These are phyloP conservation scores for Nyctalus aviator DNA, from an alignment of 2,797 vertebrate genomes.

Conservation along the genomic window DNA sequence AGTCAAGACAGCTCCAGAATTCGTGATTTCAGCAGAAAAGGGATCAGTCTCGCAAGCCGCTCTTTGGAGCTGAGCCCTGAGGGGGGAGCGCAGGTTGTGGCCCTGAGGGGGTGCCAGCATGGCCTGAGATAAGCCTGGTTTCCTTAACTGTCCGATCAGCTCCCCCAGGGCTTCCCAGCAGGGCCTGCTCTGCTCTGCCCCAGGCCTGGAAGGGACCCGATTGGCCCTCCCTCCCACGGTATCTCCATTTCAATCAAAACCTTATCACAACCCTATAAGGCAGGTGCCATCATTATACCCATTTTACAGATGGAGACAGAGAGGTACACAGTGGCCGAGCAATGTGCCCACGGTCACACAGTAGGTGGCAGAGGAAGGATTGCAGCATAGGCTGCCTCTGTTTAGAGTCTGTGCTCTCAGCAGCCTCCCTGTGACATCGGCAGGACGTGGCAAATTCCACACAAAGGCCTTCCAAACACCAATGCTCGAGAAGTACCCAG, in stretches of 20 bases:
- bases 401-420: background rate
- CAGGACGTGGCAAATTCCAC: background rate
- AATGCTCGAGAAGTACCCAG: fast-evolving
- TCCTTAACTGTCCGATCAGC: background rate
- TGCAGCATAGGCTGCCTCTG: background rate
- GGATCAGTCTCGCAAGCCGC: background rate
- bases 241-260: background rate
- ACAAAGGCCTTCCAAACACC: background rate
- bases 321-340: background rate
- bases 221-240: fast-evolving
- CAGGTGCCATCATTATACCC: background rate
- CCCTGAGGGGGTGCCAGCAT: fast-evolving
- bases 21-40: background rate
- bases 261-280: background rate
- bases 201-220: background rate
- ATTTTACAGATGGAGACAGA: background rate
- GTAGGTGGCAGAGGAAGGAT: background rate
- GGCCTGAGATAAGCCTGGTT: background rate
- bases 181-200: background rate
- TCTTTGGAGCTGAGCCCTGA: background rate
- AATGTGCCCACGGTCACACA: background rate
- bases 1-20: conserved; percentile 40
- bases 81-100: background rate
- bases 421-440: background rate
- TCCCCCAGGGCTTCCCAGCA: background rate